Conservation (phyloP, 2,888 invertebrate genomes). For the Cybosia mesomella region DNA sequence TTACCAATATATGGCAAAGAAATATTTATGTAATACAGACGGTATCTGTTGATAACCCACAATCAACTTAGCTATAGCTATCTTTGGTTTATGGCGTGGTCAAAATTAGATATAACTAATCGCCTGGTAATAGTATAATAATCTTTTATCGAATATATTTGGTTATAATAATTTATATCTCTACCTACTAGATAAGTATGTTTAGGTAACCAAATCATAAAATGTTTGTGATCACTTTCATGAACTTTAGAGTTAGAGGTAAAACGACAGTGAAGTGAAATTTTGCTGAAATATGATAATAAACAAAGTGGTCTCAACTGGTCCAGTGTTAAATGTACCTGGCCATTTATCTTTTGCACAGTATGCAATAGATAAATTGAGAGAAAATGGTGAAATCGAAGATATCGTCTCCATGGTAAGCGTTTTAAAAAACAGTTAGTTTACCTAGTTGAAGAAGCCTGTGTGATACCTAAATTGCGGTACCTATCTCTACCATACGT, state of each 20-base stretch:
- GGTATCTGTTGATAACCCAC: too few species aligned
- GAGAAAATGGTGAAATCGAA: constrained; percentile 47
- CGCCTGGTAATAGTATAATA: background rate
- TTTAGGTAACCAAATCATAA: background rate
- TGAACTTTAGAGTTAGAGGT: background rate
- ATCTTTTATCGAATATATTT: constrained; percentile 1
- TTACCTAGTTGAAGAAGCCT: too few species aligned
- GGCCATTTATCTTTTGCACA: constrained; percentile 70
- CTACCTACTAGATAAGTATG: constrained; percentile 5
- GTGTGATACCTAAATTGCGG: too few species aligned
- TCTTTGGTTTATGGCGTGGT: background rate
- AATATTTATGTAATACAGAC: too few species aligned
- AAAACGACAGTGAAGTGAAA: background rate
- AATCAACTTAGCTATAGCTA: background rate
- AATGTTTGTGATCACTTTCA: background rate
- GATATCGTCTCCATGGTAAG: constrained; percentile 66
- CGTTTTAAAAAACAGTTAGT: constrained; percentile 47
- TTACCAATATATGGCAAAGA: too few species aligned
- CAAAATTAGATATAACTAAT: background rate
- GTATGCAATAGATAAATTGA: constrained; percentile 65
- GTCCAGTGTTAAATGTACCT: constrained; percentile 62
- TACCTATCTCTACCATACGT: too few species aligned
- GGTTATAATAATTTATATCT: constrained; percentile 3
- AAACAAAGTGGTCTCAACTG: constrained; percentile 69
- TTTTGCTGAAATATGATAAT: constrained; percentile 25